Conservation (phyloP, 2,113 vertebrate species). For the Ictalurus furcatus region DNA sequence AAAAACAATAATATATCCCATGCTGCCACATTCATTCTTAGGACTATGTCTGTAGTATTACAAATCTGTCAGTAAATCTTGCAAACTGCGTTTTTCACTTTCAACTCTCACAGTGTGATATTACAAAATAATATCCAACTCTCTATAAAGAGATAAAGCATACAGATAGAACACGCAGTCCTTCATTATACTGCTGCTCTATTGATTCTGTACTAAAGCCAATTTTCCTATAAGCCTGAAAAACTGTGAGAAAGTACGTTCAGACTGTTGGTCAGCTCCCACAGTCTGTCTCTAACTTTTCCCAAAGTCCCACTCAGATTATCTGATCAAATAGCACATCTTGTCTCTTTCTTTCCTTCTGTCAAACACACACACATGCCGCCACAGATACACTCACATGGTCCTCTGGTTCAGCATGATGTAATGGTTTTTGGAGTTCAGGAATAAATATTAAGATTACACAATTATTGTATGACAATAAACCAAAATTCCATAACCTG, state of each 20-base stretch:
- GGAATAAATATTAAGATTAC: not conserved
- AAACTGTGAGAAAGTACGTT: not conserved
- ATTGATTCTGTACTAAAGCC: not conserved
- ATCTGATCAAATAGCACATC: conserved; percentile 21
- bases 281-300: not conserved
- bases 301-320: conserved; percentile 1
- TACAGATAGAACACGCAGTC: not conserved
- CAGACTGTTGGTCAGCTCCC: not conserved
- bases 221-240: not conserved
- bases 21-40: not conserved
- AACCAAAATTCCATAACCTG: not conserved
- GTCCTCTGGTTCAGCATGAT: not conserved
- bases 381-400: not conserved
- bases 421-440: not conserved
- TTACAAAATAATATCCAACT: not conserved
- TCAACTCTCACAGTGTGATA: not conserved
- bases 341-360: not conserved
- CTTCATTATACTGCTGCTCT: not conserved
- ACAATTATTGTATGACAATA: not conserved
- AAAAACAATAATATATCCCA: not conserved
- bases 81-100: not conserved
- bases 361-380: not conserved
- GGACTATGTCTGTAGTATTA: not conserved
- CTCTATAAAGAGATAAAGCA: not conserved
- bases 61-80: not conserved